Evolutionary conservation across 30 jellyfish, hydroid and myxozoan species (phyloP).

Genomic region (Hydractinia echinata): DNA sequence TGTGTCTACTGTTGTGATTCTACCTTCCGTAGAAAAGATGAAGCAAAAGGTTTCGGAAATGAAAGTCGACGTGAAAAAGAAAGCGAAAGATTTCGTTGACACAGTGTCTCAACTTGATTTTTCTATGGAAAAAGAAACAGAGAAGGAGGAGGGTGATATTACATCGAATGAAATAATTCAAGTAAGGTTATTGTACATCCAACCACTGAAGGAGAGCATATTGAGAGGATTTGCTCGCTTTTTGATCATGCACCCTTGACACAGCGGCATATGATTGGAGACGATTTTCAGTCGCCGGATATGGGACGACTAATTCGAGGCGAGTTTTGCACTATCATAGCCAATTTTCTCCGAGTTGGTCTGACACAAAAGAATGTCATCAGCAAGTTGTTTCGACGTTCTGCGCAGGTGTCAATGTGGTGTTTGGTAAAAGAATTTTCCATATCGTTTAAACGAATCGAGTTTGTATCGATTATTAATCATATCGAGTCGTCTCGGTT

Average conservation of each 20-base stretch:
- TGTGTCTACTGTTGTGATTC: too few species aligned
- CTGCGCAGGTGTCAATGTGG: conserved; percentile 13
- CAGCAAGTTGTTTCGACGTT: background rate
- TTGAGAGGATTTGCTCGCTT: background rate
- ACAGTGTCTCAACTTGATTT: background rate
- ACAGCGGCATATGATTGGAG: background rate
- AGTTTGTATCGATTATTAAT: background rate
- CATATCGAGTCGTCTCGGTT: background rate
- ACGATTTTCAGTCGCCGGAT: background rate
- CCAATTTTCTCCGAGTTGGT: conserved; percentile 11
- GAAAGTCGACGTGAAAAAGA: background rate
- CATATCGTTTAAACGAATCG: background rate
- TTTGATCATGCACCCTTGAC: background rate
- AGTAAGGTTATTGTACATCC: background rate
- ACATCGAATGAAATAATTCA: background rate
- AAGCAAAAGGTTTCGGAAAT: background rate
- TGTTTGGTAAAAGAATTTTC: background rate
- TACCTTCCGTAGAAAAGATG: background rate
- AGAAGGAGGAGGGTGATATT: conserved; percentile 1
- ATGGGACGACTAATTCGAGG: conserved; percentile 20
- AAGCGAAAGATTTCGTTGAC: background rate
- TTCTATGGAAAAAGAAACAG: background rate
- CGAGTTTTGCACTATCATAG: conserved; percentile 16
- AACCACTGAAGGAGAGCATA: background rate
- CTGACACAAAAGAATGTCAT: conserved; percentile 5